Percentiles rank a stretch among this genome's conserved stretches.
Evolutionary conservation across 2,888 invertebrate genomes (phyloP).

Genomic region (Drosophila mimica): DNA sequence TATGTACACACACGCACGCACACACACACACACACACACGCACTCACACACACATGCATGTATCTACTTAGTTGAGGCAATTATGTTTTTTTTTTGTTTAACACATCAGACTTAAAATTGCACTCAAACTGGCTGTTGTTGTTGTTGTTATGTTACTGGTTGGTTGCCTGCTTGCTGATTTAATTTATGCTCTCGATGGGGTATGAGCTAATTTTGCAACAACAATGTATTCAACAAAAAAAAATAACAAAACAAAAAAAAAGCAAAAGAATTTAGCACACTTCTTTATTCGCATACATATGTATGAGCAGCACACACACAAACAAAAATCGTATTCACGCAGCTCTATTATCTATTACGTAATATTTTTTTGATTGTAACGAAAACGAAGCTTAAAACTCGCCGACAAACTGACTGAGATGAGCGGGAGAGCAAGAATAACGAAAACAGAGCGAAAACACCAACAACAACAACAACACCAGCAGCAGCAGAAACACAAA

Average conservation of each 20-base stretch:
- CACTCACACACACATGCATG: background rate
- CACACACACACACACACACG: slow-evolving; percentile 1
- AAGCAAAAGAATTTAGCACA: slow-evolving; percentile 65
- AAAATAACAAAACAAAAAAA: slow-evolving; percentile 28
- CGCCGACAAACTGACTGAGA: slow-evolving; percentile 41
- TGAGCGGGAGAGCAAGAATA: slow-evolving; percentile 35
- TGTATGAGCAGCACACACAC: slow-evolving; percentile 26
- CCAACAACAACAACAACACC: slow-evolving; percentile 24
- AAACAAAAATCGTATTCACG: slow-evolving; percentile 29
- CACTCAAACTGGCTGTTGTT: slow-evolving; percentile 23
- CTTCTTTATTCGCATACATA: slow-evolving; percentile 56
- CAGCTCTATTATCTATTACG: slow-evolving; percentile 79
- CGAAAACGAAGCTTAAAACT: slow-evolving; percentile 76
- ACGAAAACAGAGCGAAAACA: slow-evolving; percentile 53
- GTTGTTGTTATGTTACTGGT: slow-evolving; percentile 3
- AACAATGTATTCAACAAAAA: slow-evolving; percentile 29
- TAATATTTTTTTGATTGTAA: slow-evolving; percentile 73
- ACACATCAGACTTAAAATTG: slow-evolving; percentile 40
- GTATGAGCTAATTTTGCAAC: slow-evolving; percentile 53
- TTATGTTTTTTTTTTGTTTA: slow-evolving; percentile 27
- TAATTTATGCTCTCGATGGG: slow-evolving; percentile 46
- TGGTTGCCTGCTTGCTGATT: slow-evolving; percentile 33
- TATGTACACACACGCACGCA: slow-evolving; percentile 9
- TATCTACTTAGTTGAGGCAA: slow-evolving; percentile 26
- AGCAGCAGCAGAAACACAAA: slow-evolving; percentile 26